Evolutionary conservation across 2,797 vertebrate genomes (phyloP).

Genomic region (Myotis vivesi): DNA sequence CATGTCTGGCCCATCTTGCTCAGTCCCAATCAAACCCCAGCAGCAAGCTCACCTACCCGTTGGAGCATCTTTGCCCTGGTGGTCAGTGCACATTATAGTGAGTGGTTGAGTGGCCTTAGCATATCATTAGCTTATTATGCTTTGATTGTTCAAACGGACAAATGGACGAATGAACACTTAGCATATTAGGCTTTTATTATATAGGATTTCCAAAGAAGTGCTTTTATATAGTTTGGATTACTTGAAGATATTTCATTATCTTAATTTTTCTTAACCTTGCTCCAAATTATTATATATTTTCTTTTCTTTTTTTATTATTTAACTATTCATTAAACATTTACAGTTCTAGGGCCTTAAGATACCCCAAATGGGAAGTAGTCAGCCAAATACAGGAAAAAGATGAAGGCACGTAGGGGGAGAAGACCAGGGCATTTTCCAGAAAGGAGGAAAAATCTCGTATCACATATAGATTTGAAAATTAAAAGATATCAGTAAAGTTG

Average conservation of each 20-base stretch:
- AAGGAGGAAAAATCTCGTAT: not conserved
- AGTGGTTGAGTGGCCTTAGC: too few relatives aligned
- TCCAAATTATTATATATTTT: not conserved
- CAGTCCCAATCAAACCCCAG: too few relatives aligned
- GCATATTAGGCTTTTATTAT: too few relatives aligned
- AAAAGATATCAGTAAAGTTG: not conserved
- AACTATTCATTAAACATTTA: not conserved
- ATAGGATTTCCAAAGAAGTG: not conserved
- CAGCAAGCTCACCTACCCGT: too few relatives aligned
- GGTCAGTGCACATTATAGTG: too few relatives aligned
- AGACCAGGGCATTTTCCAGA: not conserved
- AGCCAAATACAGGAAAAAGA: not conserved
- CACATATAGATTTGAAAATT: not conserved
- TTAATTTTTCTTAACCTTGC: not conserved
- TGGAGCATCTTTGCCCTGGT: too few relatives aligned
- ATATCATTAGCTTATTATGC: too few relatives aligned
- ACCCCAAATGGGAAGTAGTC: not conserved
- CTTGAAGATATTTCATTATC: not conserved
- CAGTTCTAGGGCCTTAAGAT: not conserved
- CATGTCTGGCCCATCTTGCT: too few relatives aligned
- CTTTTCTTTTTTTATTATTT: not conserved
- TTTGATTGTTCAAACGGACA: too few relatives aligned
- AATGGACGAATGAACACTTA: fast-evolving
- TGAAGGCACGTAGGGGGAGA: not conserved
- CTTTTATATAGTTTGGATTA: not conserved